phyloP scores from a whole-genome alignment of 2,113 vertebrate genomes.

The Pelecanus crispus region DNA sequence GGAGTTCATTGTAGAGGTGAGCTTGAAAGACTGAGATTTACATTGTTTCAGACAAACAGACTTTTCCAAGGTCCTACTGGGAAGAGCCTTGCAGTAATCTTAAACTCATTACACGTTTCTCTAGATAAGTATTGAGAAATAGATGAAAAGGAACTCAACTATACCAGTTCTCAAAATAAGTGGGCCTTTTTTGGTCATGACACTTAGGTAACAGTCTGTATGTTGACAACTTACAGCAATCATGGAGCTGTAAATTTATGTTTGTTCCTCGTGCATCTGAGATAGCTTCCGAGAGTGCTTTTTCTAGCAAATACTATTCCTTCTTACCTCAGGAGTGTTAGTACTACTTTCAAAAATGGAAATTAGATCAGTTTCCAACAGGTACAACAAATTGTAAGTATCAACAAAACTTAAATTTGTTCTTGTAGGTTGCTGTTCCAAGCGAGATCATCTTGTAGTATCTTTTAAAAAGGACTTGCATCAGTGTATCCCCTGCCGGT shows the following conservation, averaged over 20 bases:
- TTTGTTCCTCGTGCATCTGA: not conserved
- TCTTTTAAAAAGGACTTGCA: not conserved
- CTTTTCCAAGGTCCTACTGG: not conserved
- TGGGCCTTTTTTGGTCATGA: not conserved
- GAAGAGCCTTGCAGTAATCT: not conserved
- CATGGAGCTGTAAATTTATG: not conserved
- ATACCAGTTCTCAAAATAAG: not conserved
- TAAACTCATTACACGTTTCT: not conserved
- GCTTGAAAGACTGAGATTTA: not conserved
- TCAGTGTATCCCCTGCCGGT: rapidly evolving
- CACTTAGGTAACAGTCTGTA: not conserved
- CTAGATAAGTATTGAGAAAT: not conserved
- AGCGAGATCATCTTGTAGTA: too few relatives aligned
- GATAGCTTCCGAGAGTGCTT: not conserved
- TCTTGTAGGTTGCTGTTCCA: not conserved
- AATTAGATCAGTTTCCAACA: not conserved
- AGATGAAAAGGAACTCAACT: not conserved
- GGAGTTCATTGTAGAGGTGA: not conserved
- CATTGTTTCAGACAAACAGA: not conserved
- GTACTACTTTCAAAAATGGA: not conserved
- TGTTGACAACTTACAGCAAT: not conserved
- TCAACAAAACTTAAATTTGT: not conserved
- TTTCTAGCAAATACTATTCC: not conserved
- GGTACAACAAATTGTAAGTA: not conserved
- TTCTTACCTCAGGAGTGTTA: not conserved